Conservation (phyloP, 1,140 invertebrate genomes). For the Micrasema longulum region DNA sequence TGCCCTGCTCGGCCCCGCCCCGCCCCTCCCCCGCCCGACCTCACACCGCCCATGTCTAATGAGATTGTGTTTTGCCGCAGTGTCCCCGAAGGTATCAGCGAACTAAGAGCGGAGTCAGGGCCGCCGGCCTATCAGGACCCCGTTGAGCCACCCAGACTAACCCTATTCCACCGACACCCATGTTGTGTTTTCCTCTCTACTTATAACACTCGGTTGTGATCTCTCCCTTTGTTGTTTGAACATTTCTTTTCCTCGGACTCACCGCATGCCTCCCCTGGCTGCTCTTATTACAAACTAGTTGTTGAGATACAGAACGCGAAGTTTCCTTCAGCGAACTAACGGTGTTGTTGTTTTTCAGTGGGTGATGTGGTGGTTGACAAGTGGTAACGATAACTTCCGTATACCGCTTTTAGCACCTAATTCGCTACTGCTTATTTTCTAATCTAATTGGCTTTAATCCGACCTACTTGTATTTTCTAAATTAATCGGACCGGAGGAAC, state of each 20-base stretch:
- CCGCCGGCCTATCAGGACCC: slow-evolving; percentile 58
- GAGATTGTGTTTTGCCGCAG: slow-evolving; percentile 50
- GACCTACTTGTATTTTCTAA: slow-evolving; percentile 53
- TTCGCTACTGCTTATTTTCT: slow-evolving; percentile 59
- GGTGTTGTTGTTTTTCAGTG: slow-evolving; percentile 71
- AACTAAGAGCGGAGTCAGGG: slow-evolving; percentile 40
- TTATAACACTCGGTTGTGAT: slow-evolving; percentile 66
- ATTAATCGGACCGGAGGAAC: slow-evolving; percentile 45
- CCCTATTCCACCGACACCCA: slow-evolving; percentile 69
- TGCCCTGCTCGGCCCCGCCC: too few relatives aligned
- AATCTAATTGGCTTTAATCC: slow-evolving; percentile 60
- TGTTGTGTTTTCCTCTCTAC: slow-evolving; percentile 67
- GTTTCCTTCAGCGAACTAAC: slow-evolving; percentile 45
- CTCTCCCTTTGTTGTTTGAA: slow-evolving; percentile 58
- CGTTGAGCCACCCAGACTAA: slow-evolving; percentile 65
- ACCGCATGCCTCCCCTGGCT: slow-evolving; percentile 60
- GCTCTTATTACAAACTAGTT: slow-evolving; percentile 54
- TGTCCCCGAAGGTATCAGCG: slow-evolving; percentile 31
- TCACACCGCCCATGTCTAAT: slow-evolving; percentile 47
- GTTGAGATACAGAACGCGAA: slow-evolving; percentile 27
- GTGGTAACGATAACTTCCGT: slow-evolving; percentile 68
- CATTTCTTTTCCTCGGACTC: slow-evolving; percentile 57
- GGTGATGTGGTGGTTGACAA: slow-evolving; percentile 71
- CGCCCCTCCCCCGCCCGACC: too few relatives aligned
- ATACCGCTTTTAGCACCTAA: slow-evolving; percentile 64